Base-by-base conservation (phyloP, 2,888 invertebrate genomes). In the Drosophila pullipes region DNA sequence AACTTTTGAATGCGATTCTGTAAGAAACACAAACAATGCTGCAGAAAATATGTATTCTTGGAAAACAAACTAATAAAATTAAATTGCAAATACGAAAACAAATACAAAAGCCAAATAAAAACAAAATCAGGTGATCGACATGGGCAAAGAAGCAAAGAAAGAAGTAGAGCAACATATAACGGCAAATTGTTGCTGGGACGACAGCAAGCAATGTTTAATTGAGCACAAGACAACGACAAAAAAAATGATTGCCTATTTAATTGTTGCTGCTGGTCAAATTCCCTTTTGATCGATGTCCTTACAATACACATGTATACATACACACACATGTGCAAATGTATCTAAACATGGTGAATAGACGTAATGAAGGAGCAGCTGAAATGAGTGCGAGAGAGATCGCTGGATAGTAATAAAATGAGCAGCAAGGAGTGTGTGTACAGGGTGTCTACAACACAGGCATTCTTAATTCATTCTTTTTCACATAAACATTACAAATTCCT, bases 1-100 rank as follows among this genome's bases (percentile, higher is more conserved):
- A 28, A 30, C 16, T 52, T 60, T 60, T 49, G 35, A 59, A 57
- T 69, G 52, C 41, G 57, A 44, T 44, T 69, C 33, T 7, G 11
- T 31, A 37, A 7, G 10, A 37, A 37, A 37, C 35, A 37, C 18
- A 55, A 37, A 5, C 55, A 62, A 54, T 31, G 16, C 31, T 53
- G 22, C 16, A 37, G 5, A 35, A 35, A 25, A 35, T 25, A 37
- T 37, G 4, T 30, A 55, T 37, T 28, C 4, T 55, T 28, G 39
- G 7, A 13, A 39, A 28, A 28, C 39, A 10, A 37, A 28, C 25
- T 28, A 11, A 16, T 11, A 28, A 7, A 28, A 37, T 11, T 55
- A n/a, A 4, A 37, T 37, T 18, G 11, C 25, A 44, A 44, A 47
- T 47, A 25, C n/a, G 11, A n/a, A 4, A 47, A 4, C 47, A 25